These are phyloP conservation scores for Amblyopsis hoosieri DNA, from an alignment of 2,797 vertebrate genomes.

Conservation along the genomic window DNA sequence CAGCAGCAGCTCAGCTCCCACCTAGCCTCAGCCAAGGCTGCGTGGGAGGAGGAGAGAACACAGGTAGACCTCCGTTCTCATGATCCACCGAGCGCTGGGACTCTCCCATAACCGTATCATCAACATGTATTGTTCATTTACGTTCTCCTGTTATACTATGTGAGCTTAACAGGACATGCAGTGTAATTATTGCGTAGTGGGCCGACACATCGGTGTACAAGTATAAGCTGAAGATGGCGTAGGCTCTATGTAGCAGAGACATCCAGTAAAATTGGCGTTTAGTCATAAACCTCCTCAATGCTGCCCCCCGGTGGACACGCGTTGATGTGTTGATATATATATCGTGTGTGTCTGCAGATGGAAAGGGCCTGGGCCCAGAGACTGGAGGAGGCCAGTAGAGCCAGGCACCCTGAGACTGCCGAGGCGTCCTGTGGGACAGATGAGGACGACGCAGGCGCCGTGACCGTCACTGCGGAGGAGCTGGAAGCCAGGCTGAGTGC, in stretches of 20 bases:
- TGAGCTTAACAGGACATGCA: not conserved
- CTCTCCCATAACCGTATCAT: no score
- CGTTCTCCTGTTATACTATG: no score
- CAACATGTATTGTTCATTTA: not conserved
- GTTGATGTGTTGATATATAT: not conserved
- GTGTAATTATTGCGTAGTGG: not conserved
- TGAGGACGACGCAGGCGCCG: constrained; percentile 24
- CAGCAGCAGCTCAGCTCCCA: constrained; percentile 73
- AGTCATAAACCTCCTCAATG: not conserved
- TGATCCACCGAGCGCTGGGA: not conserved
- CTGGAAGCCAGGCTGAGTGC: constrained; percentile 64
- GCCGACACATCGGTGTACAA: no score
- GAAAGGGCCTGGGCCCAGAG: constrained; percentile 81
- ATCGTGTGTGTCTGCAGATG: constrained; percentile 62
- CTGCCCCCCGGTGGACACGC: not conserved
- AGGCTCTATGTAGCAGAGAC: no score
- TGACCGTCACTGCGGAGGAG: constrained; percentile 55
- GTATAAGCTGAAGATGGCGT: no score
- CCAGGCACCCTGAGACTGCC: constrained; percentile 47
- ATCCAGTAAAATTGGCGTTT: not conserved
- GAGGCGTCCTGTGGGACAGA: constrained; percentile 81
- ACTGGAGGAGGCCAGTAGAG: constrained; percentile 71
- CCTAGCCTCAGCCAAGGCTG: constrained; percentile 66
- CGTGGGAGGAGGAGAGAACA: constrained; percentile 78
- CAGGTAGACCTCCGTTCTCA: constrained; percentile 63